Percentiles rank a stretch among this genome's conserved stretches.
These are phyloP conservation scores for Bothrops alternatus DNA, from an alignment of 2,797 vertebrate genomes.

Conservation along the genomic window DNA sequence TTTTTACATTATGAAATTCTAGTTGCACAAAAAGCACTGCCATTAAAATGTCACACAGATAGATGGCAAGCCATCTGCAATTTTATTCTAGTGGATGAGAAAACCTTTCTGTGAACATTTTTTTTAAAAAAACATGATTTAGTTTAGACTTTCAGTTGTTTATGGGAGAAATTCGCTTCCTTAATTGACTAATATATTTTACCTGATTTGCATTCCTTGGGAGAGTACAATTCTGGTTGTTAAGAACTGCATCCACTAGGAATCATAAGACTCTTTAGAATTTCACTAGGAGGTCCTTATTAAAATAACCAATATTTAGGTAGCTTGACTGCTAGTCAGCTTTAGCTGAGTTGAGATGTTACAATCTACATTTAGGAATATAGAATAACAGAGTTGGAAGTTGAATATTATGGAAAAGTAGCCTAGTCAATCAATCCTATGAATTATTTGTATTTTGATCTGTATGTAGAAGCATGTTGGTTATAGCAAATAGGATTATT, in stretches of 20 bases:
- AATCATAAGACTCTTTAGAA: neutral
- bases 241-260: neutral
- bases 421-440: neutral
- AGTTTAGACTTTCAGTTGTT: constrained; percentile 11
- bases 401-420: neutral
- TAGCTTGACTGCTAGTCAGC: neutral
- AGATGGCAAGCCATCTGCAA: constrained; percentile 28
- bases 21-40: constrained; percentile 40
- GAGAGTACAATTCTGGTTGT: neutral
- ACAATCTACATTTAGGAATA: neutral
- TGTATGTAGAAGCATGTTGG: neutral
- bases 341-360: neutral
- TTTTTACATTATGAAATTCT: constrained; percentile 36
- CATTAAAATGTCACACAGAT: constrained; percentile 47
- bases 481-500: neutral
- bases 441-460: neutral
- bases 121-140: constrained; percentile 17
- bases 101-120: constrained; percentile 40
- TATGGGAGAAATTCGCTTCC: neutral
- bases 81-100: constrained; percentile 53
- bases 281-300: neutral
- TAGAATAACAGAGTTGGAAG: neutral
- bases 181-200: constrained; percentile 31
- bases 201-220: constrained; percentile 14
- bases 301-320: neutral